Evolutionary conservation across 2,888 invertebrate genomes (phyloP), one percentile per base, ranked within the genome.

Genomic region (Drosophila neutralis): DNA sequence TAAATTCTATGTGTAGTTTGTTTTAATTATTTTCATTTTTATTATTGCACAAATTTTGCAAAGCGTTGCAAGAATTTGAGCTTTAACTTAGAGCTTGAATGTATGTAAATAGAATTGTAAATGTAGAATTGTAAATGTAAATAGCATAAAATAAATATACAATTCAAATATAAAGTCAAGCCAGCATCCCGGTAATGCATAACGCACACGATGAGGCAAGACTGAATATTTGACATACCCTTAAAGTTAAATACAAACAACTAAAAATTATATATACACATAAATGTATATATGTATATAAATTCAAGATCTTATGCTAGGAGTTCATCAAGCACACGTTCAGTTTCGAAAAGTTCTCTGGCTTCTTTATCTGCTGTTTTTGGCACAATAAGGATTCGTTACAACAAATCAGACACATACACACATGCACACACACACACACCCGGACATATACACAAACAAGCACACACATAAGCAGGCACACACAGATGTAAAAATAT

Each of bases 361-460:
- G 69, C 56, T 56, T 69, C 67, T 52, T 53, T 56, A 61, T 45
- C 59, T 45, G 60, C 73, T 61, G 53, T 87, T 83, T 89, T 89
- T 89, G 91, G 89, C 91, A 89, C 89, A 90, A 84, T 80, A 82
- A 87, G 83, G 89, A 87, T 88, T 87, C 73, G 74, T 83, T 71
- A 68, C 61, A 82, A 73, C 62, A 80, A 73, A 69, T 73, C 65
- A 33, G 52, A 58, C 63, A 74, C 42, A 36, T 33, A 64, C 69
- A 64, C 72, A 31, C 68, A 69, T 42, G 54, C 48, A 68, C 29
- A 33, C 7, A 35, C 36, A 33, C 10, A 35, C 36, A 60, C 48
- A 38, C 18, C 18, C 21, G 21, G 11, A 21, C 42, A 45, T 45
- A 57, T 54, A 57, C 21, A 59, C 38, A 59, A 33, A 33, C 59